phyloP scores from a whole-genome alignment of 1,140 invertebrate genomes.

The Wasmannia auropunctata region DNA sequence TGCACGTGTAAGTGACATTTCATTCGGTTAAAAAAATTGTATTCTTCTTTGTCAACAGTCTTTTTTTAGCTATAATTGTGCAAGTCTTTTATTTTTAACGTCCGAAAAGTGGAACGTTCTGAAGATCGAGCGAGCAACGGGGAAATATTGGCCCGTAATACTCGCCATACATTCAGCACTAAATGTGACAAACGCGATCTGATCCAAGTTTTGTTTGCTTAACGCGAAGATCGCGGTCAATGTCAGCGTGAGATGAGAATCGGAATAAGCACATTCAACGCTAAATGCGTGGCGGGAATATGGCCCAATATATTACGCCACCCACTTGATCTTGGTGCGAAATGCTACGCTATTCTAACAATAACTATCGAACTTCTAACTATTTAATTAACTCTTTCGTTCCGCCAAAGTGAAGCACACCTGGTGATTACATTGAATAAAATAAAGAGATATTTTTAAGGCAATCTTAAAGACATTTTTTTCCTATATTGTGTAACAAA shows the following conservation, averaged over 20 bases:
- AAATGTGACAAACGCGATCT: slow-evolving; percentile 35
- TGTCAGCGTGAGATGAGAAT: slow-evolving; percentile 55
- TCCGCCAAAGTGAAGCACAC: not conserved
- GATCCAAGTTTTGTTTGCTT: slow-evolving; percentile 48
- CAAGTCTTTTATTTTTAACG: not conserved
- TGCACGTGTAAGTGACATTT: not conserved
- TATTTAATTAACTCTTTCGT: not conserved
- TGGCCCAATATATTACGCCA: not conserved
- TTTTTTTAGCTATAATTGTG: not conserved
- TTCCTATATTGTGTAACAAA: not conserved
- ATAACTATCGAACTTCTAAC: not conserved
- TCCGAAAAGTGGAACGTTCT: slow-evolving; percentile 8
- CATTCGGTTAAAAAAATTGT: not conserved
- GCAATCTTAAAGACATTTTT: not conserved
- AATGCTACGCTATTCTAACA: slow-evolving; percentile 9
- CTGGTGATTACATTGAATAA: not conserved
- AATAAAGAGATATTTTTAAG: slow-evolving; percentile 4
- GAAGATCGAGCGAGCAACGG: not conserved
- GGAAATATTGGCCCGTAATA: slow-evolving; percentile 8
- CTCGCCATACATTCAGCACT: not conserved
- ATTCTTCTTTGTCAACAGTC: not conserved
- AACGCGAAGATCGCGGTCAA: slow-evolving; percentile 54
- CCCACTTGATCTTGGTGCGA: not conserved
- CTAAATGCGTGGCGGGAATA: slow-evolving; percentile 19
- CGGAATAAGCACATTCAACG: slow-evolving; percentile 42